phyloP scores from a whole-genome alignment of 2,888 invertebrate species.

The Epirrhoe alternata region DNA sequence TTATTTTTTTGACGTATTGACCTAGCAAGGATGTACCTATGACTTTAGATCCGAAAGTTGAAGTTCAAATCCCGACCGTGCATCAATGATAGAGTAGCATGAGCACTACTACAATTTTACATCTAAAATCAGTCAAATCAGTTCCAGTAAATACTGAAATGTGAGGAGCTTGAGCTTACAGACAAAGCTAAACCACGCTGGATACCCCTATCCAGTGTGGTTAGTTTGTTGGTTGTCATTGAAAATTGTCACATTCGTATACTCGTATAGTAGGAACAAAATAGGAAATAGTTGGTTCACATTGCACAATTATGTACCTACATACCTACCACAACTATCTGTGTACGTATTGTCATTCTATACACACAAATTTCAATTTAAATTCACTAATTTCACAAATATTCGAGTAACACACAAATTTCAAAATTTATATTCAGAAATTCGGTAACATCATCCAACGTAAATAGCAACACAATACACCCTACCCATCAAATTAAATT shows the following conservation, averaged over 20 bases:
- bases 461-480: not conserved
- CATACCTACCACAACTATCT: too few relatives aligned
- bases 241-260: not conserved
- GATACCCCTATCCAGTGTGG: too few relatives aligned
- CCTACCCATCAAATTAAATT: constrained; percentile 14
- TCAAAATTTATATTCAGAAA: not conserved
- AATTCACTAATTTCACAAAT: too few relatives aligned
- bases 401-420: not conserved
- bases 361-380: too few relatives aligned
- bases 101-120: not conserved
- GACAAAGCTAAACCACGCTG: not conserved
- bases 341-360: too few relatives aligned
- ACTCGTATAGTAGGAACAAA: not conserved
- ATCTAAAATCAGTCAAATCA: not conserved
- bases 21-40: too few relatives aligned
- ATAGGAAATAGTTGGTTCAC: too few relatives aligned
- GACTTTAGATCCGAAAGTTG: too few relatives aligned
- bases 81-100: not conserved
- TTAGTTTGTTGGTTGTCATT: not conserved
- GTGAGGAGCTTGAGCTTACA: not conserved
- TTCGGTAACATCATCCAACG: not conserved
- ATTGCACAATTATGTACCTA: too few relatives aligned
- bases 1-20: too few relatives aligned
- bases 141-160: not conserved
- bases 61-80: too few relatives aligned